Conservation (phyloP, 2,113 vertebrate species). For the Rhinolophus sinicus region DNA sequence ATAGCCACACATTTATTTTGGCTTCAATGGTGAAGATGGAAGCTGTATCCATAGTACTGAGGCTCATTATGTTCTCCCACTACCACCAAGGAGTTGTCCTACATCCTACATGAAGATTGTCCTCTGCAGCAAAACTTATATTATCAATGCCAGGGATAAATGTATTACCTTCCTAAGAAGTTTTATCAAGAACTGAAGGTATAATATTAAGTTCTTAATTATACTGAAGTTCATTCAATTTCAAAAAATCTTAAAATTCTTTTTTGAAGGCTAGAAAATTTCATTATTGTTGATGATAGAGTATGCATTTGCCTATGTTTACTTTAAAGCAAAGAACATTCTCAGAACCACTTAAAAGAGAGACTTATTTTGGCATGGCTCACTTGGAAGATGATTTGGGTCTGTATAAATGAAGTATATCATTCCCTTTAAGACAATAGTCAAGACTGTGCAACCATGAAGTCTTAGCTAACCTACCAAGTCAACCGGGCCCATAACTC, state of each 20-base stretch:
- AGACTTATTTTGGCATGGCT: neutral
- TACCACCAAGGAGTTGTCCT: neutral
- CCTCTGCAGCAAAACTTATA: neutral
- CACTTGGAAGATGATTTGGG: neutral
- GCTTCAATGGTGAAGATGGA: neutral
- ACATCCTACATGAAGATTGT: neutral
- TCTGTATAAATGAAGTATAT: neutral
- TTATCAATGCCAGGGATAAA: neutral
- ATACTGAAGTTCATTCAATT: neutral
- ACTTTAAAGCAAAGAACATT: neutral
- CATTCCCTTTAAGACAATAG: neutral
- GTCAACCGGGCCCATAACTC: neutral
- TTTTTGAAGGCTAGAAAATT: neutral
- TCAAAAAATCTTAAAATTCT: conserved; percentile 1
- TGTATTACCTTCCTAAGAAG: neutral
- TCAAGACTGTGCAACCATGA: neutral
- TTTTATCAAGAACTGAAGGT: neutral
- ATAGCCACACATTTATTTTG: conserved; percentile 39
- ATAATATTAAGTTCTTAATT: conserved; percentile 4
- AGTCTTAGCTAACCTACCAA: neutral
- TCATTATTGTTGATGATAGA: neutral
- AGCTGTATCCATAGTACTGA: neutral
- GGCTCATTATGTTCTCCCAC: neutral
- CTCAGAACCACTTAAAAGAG: neutral
- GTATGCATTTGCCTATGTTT: neutral